Evolutionary conservation across 2,888 invertebrate species (phyloP).

Genomic region (Brenthis ino): DNA sequence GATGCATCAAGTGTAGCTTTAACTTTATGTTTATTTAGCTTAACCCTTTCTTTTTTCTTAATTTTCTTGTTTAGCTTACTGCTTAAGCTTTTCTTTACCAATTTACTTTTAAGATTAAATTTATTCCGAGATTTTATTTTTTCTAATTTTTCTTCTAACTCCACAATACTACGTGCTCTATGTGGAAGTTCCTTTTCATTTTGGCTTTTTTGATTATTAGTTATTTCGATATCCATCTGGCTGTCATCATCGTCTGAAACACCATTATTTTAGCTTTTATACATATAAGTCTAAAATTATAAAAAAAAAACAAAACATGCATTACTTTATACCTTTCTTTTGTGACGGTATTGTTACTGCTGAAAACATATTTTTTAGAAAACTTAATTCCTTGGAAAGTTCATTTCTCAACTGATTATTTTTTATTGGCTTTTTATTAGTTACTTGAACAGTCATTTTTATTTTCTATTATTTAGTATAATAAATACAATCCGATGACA

Average conservation of each 20-base stretch:
- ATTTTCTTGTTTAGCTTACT: conserved; percentile 86
- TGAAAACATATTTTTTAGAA: conserved; percentile 82
- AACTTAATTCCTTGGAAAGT: conserved; percentile 80
- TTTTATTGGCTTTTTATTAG: conserved; percentile 43
- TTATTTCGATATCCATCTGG: conserved; percentile 64
- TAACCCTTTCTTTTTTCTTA: conserved; percentile 81
- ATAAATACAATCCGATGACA: no score
- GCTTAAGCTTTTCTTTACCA: conserved; percentile 85
- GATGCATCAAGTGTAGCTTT: conserved; percentile 45
- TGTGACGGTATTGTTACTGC: conserved; percentile 78
- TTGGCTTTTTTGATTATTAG: conserved; percentile 51
- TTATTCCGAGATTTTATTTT: conserved; percentile 84
- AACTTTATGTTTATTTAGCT: conserved; percentile 50
- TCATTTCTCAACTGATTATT: conserved; percentile 64
- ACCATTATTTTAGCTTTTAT: neutral
- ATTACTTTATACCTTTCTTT: conserved; percentile 61
- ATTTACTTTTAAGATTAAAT: conserved; percentile 84
- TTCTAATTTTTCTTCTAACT: conserved; percentile 84
- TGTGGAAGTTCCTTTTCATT: conserved; percentile 59
- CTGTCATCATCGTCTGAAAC: conserved; percentile 67
- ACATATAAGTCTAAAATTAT: neutral
- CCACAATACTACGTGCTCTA: conserved; percentile 84
- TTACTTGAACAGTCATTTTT: conserved; percentile 38
- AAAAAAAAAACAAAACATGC: neutral
- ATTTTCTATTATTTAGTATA: neutral